A percentile compares a stretch with the other conserved stretches of the same genome.
phyloP scores from a whole-genome alignment of 2,888 invertebrate species.

The Tryphoninae sp. region DNA sequence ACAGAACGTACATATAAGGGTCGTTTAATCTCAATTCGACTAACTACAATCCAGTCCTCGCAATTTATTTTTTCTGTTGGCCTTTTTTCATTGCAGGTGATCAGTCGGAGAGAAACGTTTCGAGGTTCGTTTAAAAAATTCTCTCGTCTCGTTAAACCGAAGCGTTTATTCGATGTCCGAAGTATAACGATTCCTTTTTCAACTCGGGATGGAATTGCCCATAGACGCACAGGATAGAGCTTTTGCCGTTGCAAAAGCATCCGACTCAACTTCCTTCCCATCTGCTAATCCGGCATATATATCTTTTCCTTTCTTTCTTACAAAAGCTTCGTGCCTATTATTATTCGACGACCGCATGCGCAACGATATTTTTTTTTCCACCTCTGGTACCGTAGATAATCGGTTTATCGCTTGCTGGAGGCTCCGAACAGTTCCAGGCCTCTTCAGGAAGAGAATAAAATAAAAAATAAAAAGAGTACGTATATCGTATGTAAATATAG shows the following conservation, averaged over 20 bases:
- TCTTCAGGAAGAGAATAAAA: slow-evolving; percentile 29
- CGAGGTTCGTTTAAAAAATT: no score
- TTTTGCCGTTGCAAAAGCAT: slow-evolving; percentile 29
- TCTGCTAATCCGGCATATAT: slow-evolving; percentile 56
- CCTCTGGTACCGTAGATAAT: slow-evolving; percentile 48
- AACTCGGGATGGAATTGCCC: not conserved
- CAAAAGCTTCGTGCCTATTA: slow-evolving; percentile 28
- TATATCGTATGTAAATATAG: slow-evolving; percentile 38
- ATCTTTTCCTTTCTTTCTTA: slow-evolving; percentile 16
- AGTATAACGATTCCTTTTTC: slow-evolving; percentile 2
- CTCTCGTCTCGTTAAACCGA: no score
- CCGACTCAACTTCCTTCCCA: slow-evolving; percentile 53
- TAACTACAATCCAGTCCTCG: not conserved
- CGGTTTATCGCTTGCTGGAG: slow-evolving; percentile 56
- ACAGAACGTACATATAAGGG: slow-evolving; percentile 14
- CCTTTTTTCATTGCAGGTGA: no score
- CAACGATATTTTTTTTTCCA: slow-evolving; percentile 42
- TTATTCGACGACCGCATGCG: slow-evolving; percentile 56
- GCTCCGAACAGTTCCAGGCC: slow-evolving; percentile 8
- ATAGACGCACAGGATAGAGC: slow-evolving; percentile 2
- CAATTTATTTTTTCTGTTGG: not conserved
- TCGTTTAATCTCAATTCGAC: not conserved
- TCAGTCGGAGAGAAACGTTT: no score
- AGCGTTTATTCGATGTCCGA: not conserved
- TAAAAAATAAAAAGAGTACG: slow-evolving; percentile 3